Conservation (phyloP, 2,113 vertebrate species). For the Daphoenositta chrysoptera region DNA sequence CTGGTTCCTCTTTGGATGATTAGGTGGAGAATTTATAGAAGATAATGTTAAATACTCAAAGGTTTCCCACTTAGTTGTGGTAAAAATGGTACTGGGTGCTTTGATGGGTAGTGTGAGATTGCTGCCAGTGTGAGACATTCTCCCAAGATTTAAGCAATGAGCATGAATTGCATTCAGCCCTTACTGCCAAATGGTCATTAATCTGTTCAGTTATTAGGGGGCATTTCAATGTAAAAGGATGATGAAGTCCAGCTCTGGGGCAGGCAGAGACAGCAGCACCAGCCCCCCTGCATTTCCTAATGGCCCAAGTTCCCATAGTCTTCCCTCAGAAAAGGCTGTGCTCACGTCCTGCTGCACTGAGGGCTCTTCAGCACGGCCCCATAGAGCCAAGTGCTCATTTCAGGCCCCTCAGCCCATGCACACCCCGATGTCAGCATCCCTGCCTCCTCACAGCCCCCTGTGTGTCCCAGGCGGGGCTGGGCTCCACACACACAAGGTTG, state of each 20-base stretch:
- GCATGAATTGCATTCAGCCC: not conserved
- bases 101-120: not conserved
- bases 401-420: not conserved
- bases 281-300: not conserved
- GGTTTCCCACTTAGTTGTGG: not conserved
- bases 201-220: not conserved
- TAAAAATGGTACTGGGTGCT: not conserved
- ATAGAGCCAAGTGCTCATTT: not conserved
- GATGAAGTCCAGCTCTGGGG: not conserved
- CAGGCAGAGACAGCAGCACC: not conserved
- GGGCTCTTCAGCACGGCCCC: not conserved
- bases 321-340: not conserved
- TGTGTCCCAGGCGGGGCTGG: not conserved
- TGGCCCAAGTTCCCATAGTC: not conserved
- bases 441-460: not conserved
- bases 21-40: not conserved
- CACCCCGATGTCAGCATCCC: accelerated
- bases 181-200: not conserved
- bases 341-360: not conserved
- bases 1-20: not conserved
- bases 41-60: not conserved
- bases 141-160: not conserved
- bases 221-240: not conserved
- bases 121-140: not conserved
- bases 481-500: not conserved